These are phyloP conservation scores for Sminthurinus signatus DNA, from an alignment of 1,140 invertebrate genomes.

Conservation along the genomic window DNA sequence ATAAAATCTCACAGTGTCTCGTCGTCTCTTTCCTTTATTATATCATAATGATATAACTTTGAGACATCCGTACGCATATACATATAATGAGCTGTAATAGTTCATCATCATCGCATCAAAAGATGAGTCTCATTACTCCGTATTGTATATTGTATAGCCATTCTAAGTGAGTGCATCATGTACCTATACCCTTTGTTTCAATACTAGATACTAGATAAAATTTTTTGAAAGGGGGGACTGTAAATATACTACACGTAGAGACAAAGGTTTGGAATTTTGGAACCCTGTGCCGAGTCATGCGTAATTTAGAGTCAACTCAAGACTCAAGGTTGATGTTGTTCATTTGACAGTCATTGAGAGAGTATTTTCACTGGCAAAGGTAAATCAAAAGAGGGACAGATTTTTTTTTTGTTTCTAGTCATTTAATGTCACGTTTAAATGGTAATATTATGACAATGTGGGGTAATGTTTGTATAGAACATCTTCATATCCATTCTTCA, in stretches of 20 bases:
- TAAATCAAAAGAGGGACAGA: not conserved
- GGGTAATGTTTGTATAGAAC: not conserved
- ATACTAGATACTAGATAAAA: not conserved
- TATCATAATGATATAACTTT: too few relatives aligned
- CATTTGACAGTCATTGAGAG: slow-evolving; percentile 1
- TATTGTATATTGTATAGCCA: too few relatives aligned
- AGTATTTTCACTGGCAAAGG: not conserved
- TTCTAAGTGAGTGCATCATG: too few relatives aligned
- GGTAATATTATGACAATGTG: slow-evolving; percentile 2
- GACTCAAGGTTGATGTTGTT: too few relatives aligned
- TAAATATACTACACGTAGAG: not conserved
- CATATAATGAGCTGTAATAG: too few relatives aligned
- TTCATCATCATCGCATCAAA: too few relatives aligned
- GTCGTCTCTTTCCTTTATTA: too few relatives aligned
- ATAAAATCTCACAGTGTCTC: too few relatives aligned
- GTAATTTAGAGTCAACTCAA: not conserved
- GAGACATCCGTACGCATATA: too few relatives aligned
- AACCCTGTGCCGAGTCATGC: not conserved
- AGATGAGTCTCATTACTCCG: too few relatives aligned
- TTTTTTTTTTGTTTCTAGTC: not conserved
- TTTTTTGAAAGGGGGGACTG: not conserved
- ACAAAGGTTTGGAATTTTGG: not conserved
- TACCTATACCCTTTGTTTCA: not conserved
- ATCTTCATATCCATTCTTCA: not conserved
- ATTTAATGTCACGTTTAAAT: slow-evolving; percentile 4